Evolutionary conservation across 2,113 vertebrate genomes (phyloP).

Genomic region (Sterrhoptilus dennistouni): DNA sequence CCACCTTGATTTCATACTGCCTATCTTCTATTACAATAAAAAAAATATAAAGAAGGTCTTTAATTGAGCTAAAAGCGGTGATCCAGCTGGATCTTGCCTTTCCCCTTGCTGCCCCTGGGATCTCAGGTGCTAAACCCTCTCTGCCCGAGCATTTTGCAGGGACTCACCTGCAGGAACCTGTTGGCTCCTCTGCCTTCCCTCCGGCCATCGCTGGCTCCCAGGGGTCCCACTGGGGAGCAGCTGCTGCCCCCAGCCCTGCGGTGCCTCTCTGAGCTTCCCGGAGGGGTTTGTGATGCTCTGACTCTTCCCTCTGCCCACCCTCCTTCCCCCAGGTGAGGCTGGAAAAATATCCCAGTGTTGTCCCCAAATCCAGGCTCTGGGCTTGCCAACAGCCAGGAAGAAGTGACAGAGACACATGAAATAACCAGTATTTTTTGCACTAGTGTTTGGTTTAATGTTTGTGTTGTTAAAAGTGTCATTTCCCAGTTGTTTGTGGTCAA

Average conservation of each 20-base stretch:
- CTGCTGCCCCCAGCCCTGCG: background rate
- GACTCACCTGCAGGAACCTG: background rate
- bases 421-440: background rate
- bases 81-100: background rate
- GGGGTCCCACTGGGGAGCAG: accelerated
- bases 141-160: background rate
- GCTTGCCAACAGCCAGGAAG: background rate
- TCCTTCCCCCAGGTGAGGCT: conserved; percentile 52
- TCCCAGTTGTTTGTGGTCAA: background rate
- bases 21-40: background rate
- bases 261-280: accelerated
- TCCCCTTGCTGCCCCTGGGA: background rate
- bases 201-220: background rate
- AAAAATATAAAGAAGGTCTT: background rate
- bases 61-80: background rate
- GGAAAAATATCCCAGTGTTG: background rate
- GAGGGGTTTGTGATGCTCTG: background rate
- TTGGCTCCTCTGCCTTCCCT: background rate
- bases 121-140: background rate
- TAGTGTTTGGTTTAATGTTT: background rate
- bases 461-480: background rate
- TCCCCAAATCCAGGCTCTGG: background rate
- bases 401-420: background rate
- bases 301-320: background rate
- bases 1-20: background rate